Conservation (phyloP, 64 coral and sea anemone species). For the Actinia tenebrosa region DNA sequence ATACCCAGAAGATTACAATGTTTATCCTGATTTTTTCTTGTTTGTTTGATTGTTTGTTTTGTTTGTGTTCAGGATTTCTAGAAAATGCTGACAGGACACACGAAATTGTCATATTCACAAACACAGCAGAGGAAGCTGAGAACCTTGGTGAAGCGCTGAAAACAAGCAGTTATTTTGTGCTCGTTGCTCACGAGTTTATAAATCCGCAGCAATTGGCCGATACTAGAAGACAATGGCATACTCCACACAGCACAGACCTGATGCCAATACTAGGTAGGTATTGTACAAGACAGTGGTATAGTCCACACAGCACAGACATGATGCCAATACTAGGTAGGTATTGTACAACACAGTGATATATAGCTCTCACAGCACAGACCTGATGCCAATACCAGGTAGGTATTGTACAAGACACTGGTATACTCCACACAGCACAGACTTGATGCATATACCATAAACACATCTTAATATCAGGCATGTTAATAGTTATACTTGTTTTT, state of each 20-base stretch:
- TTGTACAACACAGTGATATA: constrained; percentile 60
- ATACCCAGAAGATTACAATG: too few species aligned
- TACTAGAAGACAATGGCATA: constrained; percentile 81
- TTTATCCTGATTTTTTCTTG: background rate
- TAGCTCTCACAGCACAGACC: constrained; percentile 57
- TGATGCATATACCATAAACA: too few species aligned
- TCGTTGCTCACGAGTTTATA: constrained; percentile 71
- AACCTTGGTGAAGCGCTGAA: constrained; percentile 49
- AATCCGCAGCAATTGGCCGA: constrained; percentile 54
- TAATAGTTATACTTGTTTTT: background rate
- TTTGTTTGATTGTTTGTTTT: background rate
- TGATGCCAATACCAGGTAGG: constrained; percentile 71
- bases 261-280: constrained; percentile 74
- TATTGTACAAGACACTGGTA: constrained; percentile 52
- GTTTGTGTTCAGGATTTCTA: constrained; percentile 32
- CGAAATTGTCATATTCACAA: constrained; percentile 81
- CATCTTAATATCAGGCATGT: too few species aligned
- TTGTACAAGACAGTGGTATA: constrained; percentile 68
- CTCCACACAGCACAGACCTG: constrained; percentile 52
- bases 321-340: constrained; percentile 68
- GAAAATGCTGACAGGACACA: constrained; percentile 32
- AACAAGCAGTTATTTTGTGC: constrained; percentile 39
- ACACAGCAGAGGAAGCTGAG: constrained; percentile 71
- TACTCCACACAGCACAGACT: constrained; percentile 52
- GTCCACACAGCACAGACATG: constrained; percentile 48